Conservation (phyloP, 2,113 vertebrate genomes). For the Anguilla japonica region DNA sequence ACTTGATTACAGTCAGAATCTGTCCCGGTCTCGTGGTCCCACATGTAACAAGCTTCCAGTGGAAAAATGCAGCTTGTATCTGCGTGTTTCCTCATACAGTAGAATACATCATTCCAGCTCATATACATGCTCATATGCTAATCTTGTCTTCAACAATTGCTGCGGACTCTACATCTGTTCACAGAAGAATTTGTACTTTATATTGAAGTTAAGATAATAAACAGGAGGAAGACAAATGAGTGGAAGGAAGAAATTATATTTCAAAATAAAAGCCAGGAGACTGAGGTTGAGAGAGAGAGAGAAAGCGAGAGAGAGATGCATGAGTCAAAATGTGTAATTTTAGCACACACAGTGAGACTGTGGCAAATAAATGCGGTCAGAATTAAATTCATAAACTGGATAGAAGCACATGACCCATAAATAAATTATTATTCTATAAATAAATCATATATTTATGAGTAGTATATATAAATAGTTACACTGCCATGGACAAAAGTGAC, state of each 20-base stretch:
- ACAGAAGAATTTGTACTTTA: background rate
- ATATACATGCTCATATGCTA: background rate
- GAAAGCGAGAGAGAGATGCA: conserved; percentile 39
- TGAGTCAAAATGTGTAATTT: background rate
- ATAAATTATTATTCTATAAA: background rate
- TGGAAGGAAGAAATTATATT: background rate
- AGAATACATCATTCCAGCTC: background rate
- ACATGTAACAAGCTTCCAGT: background rate
- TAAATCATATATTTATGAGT: conserved; percentile 1
- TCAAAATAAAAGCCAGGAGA: background rate
- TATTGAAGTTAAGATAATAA: background rate
- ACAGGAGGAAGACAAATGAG: background rate
- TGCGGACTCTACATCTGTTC: background rate
- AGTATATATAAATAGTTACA: conserved; percentile 8
- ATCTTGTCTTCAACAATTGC: background rate
- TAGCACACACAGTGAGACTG: background rate
- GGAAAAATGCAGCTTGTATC: background rate
- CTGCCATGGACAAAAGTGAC: background rate
- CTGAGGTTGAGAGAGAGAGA: conserved; percentile 34
- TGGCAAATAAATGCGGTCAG: background rate
- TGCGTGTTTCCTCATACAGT: background rate
- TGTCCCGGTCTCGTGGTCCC: background rate
- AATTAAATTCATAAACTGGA: conserved; percentile 1
- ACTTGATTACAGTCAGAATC: background rate
- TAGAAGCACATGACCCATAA: background rate